These are phyloP conservation scores for Hippasteria phrygiana DNA, from an alignment of 53 echinoderm and acorn worm genomes.

Conservation along the genomic window DNA sequence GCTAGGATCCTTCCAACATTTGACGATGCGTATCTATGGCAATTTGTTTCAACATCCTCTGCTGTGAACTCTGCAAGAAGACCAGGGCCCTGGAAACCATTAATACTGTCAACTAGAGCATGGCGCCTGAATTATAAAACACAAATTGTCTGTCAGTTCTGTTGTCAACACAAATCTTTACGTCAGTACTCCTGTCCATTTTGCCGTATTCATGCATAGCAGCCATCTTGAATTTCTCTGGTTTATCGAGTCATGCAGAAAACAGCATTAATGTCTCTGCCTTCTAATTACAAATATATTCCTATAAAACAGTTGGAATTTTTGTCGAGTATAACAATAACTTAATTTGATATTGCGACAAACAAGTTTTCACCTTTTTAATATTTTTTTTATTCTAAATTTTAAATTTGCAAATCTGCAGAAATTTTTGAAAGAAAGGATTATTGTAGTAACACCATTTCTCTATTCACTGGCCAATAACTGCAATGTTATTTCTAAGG, in stretches of 20 bases:
- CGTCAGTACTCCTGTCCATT: neutral
- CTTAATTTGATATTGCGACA: neutral
- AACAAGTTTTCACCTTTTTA: too few species aligned
- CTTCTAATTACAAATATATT: too few species aligned
- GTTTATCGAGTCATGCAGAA: too few species aligned
- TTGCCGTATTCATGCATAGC: neutral
- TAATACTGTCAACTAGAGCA: neutral
- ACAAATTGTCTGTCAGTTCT: neutral
- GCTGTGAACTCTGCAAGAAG: neutral
- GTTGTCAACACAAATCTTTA: neutral
- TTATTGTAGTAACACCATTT: too few species aligned
- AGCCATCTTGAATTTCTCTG: too few species aligned
- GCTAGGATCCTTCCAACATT: neutral
- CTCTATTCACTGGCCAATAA: too few species aligned
- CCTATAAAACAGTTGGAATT: neutral
- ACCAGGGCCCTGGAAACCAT: neutral
- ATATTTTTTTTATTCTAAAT: too few species aligned
- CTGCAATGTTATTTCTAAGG: too few species aligned
- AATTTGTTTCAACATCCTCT: neutral
- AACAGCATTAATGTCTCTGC: too few species aligned
- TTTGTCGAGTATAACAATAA: neutral
- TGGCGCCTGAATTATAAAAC: neutral
- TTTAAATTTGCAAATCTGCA: too few species aligned
- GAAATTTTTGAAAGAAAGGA: too few species aligned
- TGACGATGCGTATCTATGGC: slow-evolving; percentile 16